Conservation (phyloP, 1,140 invertebrate species). For the Ceratoteleas bidentatus region DNA sequence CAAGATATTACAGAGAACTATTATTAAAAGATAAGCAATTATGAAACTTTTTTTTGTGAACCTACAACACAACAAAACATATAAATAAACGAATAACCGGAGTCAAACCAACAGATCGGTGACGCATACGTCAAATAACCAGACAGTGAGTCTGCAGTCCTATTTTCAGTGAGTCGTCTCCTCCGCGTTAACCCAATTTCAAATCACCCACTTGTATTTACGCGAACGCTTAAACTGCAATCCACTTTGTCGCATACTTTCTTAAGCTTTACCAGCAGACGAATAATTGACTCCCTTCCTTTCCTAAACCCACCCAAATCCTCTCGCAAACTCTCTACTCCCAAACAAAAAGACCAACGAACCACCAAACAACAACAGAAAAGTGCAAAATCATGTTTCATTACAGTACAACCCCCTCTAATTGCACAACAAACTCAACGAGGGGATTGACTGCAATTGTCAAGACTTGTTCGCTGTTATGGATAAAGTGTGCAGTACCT, state of each 20-base stretch:
- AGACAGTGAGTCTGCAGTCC: conserved; percentile 57
- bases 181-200: conserved; percentile 53
- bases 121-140: conserved; percentile 47
- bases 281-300: not conserved
- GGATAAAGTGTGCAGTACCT: conserved; percentile 42
- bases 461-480: not conserved
- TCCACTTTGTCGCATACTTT: conserved; percentile 28
- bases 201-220: conserved; percentile 55
- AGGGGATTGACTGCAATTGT: conserved; percentile 34
- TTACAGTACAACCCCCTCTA: conserved; percentile 36
- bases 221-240: conserved; percentile 27
- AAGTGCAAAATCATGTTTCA: not conserved
- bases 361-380: not conserved
- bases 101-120: not conserved
- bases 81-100: not conserved
- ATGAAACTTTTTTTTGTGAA: no score
- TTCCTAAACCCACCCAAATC: not conserved
- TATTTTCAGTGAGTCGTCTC: conserved; percentile 59
- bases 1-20: no score
- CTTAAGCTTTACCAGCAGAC: not conserved
- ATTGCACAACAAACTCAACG: not conserved
- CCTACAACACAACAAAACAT: not conserved
- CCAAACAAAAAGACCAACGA: no score
- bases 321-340: no score
- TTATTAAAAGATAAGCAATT: no score